Conservation (phyloP, 2,888 invertebrate genomes). For the Lamellibrachia satsuma region DNA sequence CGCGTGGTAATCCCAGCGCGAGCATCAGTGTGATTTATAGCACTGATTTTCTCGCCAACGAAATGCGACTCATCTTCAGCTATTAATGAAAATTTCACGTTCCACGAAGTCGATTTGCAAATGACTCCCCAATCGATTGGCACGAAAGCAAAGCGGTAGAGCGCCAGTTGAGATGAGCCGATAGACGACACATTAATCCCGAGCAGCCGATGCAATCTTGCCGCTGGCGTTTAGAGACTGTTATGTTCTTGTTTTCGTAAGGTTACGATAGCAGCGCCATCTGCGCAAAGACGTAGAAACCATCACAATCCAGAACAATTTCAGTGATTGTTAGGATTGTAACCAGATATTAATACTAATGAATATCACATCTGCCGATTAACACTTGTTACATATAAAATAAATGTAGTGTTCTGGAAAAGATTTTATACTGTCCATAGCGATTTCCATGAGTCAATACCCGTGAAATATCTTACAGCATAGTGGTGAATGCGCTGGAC, state of each 20-base stretch:
- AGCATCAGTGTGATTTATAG: slow-evolving; percentile 7
- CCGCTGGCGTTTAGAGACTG: neutral
- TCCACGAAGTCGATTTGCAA: slow-evolving; percentile 33
- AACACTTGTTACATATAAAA: neutral
- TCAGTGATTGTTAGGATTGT: neutral
- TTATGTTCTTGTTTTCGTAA: slow-evolving; percentile 17
- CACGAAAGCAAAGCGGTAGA: neutral
- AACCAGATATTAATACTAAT: neutral
- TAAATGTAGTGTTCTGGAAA: neutral
- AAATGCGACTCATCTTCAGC: slow-evolving; percentile 27
- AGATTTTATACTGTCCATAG: neutral
- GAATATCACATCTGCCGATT: neutral
- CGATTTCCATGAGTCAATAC: neutral
- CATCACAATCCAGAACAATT: neutral
- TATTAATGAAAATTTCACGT: slow-evolving; percentile 36
- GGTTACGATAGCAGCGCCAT: neutral
- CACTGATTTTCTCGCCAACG: slow-evolving; percentile 27
- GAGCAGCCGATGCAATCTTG: neutral
- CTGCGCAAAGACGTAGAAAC: neutral
- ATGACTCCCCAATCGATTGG: slow-evolving; percentile 30
- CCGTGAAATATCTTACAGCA: neutral
- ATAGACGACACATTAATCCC: neutral
- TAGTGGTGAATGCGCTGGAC: neutral
- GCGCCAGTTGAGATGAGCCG: slow-evolving; percentile 13
- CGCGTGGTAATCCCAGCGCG: neutral